A percentile compares a stretch with the other conserved stretches of the same genome.
Evolutionary conservation across 2,888 invertebrate genomes (phyloP).

Genomic region (Idaea biselata): DNA sequence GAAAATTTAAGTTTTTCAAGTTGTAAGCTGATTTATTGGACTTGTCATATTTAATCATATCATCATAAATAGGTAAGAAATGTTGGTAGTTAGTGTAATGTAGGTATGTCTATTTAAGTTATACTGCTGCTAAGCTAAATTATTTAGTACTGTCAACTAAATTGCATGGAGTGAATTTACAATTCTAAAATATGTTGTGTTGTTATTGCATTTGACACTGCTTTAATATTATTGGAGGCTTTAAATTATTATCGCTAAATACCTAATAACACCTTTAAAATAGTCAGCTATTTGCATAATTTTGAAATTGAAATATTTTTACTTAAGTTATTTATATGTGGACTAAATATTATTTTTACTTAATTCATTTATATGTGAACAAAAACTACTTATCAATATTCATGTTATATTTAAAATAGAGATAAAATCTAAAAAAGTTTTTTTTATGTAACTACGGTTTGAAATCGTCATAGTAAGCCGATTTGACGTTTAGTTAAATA

Average conservation of each 20-base stretch:
- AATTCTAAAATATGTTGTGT: no score
- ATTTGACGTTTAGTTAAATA: no score
- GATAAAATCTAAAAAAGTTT: no score
- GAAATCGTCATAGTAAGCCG: no score
- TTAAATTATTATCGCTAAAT: not conserved
- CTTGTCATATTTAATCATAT: not conserved
- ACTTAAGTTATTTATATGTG: slow-evolving; percentile 31
- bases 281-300: not conserved
- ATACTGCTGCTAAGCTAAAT: not conserved
- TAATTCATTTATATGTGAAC: no score
- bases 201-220: not conserved
- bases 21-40: not conserved
- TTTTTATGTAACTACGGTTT: no score
- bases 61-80: no score
- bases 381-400: no score
- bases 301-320: not conserved
- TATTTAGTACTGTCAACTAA: not conserved
- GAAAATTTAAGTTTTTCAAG: not conserved
- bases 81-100: not conserved
- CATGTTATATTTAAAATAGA: no score
- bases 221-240: not conserved
- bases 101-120: not conserved
- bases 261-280: not conserved
- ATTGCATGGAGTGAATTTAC: no score
- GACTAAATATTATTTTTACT: no score